Percentiles rank a stretch among this genome's conserved stretches.
phyloP scores from a whole-genome alignment of 2,888 invertebrate species.

The Coremacera marginata region DNA sequence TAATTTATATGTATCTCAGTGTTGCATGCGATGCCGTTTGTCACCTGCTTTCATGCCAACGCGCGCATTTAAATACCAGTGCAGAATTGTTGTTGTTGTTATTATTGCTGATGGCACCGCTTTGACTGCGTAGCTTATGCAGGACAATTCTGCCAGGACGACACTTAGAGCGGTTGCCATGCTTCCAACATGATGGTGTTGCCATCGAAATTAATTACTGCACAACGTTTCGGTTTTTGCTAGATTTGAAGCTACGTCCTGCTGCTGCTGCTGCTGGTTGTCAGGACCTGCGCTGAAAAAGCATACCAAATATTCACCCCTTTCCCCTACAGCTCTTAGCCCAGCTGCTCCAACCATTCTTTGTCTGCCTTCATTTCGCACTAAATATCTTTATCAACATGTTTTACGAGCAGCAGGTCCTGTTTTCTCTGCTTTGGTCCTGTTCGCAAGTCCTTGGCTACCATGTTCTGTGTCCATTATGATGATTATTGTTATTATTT shows the following conservation, averaged over 20 bases:
- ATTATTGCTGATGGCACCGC: background rate
- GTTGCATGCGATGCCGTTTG: constrained; percentile 30
- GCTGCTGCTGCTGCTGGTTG: too few relatives aligned
- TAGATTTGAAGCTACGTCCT: background rate
- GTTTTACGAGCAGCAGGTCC: too few relatives aligned
- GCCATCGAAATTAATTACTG: constrained; percentile 34
- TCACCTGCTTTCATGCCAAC: constrained; percentile 22
- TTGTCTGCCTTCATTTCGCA: background rate
- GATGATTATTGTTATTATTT: constrained; percentile 25
- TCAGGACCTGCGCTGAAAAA: background rate
- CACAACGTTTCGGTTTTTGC: constrained; percentile 2
- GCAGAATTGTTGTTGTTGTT: constrained; percentile 8
- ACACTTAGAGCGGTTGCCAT: background rate
- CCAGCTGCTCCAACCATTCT: background rate
- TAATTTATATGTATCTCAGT: constrained; percentile 21
- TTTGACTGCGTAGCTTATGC: background rate
- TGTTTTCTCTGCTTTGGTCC: background rate
- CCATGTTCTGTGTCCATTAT: background rate
- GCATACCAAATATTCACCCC: background rate
- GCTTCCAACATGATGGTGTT: background rate
- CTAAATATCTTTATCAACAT: too few relatives aligned
- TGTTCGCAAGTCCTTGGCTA: background rate
- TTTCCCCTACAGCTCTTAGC: background rate
- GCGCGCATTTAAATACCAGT: constrained; percentile 25
- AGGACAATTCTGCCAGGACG: background rate